Conservation (phyloP, 2,888 invertebrate species). For the Pyrochroa serraticornis region DNA sequence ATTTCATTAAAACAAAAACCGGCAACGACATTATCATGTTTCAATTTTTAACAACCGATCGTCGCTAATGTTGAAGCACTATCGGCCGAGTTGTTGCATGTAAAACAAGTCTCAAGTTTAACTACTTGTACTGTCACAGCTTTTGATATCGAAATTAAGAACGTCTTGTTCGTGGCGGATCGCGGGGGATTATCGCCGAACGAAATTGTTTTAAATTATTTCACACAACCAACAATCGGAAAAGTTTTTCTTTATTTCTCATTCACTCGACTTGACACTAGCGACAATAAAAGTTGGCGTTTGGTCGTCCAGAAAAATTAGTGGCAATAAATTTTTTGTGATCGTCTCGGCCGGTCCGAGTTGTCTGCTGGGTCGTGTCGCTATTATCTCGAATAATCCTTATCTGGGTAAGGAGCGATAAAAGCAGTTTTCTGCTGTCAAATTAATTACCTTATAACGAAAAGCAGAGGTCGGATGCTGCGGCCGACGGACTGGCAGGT, state of each 20-base stretch:
- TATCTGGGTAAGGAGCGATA: background rate
- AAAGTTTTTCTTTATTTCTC: background rate
- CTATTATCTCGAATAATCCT: no score
- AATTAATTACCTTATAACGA: constrained; percentile 23
- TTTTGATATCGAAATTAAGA: constrained; percentile 45
- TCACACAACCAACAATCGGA: background rate
- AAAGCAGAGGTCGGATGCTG: constrained; percentile 13
- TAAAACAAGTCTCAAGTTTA: constrained; percentile 31
- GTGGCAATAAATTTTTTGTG: no score
- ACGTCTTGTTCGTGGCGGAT: constrained; percentile 33
- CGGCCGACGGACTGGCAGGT: constrained; percentile 22
- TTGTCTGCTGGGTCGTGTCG: no score
- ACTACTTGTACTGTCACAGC: constrained; percentile 44
- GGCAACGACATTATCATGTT: background rate
- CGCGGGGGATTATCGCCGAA: constrained; percentile 13
- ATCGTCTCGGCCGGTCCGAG: no score
- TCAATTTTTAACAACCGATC: constrained; percentile 9
- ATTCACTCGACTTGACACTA: background rate
- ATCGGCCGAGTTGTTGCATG: background rate
- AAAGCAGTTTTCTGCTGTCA: constrained; percentile 10
- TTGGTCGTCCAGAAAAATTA: no score
- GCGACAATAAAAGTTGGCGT: no score
- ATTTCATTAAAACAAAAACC: no score
- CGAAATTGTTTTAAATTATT: background rate
- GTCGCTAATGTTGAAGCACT: constrained; percentile 9